Conservation (phyloP, 1,140 invertebrate species). For the Cherax destructor region DNA sequence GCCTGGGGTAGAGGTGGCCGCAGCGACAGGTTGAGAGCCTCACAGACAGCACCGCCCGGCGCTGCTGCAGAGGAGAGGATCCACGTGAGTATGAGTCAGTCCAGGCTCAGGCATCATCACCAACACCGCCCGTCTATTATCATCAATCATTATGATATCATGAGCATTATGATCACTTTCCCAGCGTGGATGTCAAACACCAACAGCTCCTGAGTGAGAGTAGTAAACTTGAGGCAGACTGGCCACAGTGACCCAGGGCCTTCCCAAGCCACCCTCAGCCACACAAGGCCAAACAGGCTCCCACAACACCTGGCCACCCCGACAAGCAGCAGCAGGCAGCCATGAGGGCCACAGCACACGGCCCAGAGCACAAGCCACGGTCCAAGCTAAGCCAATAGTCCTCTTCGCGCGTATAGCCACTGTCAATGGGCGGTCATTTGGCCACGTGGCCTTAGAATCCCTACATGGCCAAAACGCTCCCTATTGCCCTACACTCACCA, state of each 20-base stretch:
- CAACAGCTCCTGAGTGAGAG: constrained; percentile 44
- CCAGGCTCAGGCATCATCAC: constrained; percentile 55
- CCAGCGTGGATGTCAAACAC: constrained; percentile 35
- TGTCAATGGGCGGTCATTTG: constrained; percentile 37
- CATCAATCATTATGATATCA: constrained; percentile 35
- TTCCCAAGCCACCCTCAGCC: constrained; percentile 52
- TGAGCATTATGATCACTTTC: constrained; percentile 47
- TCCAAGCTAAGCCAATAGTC: constrained; percentile 60
- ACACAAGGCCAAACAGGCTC: constrained; percentile 36
- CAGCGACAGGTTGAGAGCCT: constrained; percentile 69
- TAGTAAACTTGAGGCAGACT: constrained; percentile 49
- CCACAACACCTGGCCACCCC: constrained; percentile 40
- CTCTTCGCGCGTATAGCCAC: constrained; percentile 29
- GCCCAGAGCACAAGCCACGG: constrained; percentile 50
- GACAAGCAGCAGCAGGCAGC: constrained; percentile 60
- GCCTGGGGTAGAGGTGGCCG: constrained; percentile 48
- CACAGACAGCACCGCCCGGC: constrained; percentile 64
- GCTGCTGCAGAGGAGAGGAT: constrained; percentile 65
- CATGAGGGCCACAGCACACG: constrained; percentile 22
- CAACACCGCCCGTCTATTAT: constrained; percentile 47
- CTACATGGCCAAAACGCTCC: constrained; percentile 40
- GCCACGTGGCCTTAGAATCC: constrained; percentile 41
- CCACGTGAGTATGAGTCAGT: constrained; percentile 56
- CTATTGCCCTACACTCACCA: constrained; percentile 48
- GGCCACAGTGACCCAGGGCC: constrained; percentile 25